Percentiles rank a stretch among this genome's conserved stretches.
These are phyloP conservation scores for Lydus trimaculatus DNA, from an alignment of 2,888 invertebrate species.

Conservation along the genomic window DNA sequence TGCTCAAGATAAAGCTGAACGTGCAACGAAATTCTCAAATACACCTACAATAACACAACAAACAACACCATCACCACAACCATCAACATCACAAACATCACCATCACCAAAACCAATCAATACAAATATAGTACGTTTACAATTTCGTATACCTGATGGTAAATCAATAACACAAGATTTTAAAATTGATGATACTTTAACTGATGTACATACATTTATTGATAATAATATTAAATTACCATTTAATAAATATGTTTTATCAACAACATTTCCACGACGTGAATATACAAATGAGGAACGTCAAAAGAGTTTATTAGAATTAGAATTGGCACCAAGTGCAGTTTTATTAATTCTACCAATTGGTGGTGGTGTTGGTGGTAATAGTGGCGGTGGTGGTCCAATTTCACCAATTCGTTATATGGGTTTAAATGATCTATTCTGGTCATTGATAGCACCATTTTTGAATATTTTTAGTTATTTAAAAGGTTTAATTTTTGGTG, in stretches of 20 bases:
- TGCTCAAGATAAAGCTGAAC: slow-evolving; percentile 81
- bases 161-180: slow-evolving; percentile 77
- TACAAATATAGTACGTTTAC: slow-evolving; percentile 72
- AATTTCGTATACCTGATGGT: slow-evolving; percentile 88
- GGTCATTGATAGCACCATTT: slow-evolving; percentile 68
- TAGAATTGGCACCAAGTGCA: slow-evolving; percentile 78
- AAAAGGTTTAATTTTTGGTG: slow-evolving; percentile 58
- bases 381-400: slow-evolving; percentile 48
- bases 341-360: slow-evolving; percentile 76
- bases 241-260: slow-evolving; percentile 71
- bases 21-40: slow-evolving; percentile 62
- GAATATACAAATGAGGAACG: slow-evolving; percentile 68
- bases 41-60: slow-evolving; percentile 40
- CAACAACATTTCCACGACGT: slow-evolving; percentile 79
- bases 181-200: slow-evolving; percentile 70
- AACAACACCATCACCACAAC: slow-evolving; percentile 20
- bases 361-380: slow-evolving; percentile 55
- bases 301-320: slow-evolving; percentile 66
- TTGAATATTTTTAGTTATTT: slow-evolving; percentile 66
- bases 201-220: slow-evolving; percentile 62
- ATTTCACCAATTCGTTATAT: slow-evolving; percentile 44
- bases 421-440: slow-evolving; percentile 66
- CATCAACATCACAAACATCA: slow-evolving; percentile 26
- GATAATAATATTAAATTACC: slow-evolving; percentile 54
- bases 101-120: slow-evolving; percentile 40